phyloP scores from a whole-genome alignment of 1,140 invertebrate species.

The Pogonomyrmex californicus region DNA sequence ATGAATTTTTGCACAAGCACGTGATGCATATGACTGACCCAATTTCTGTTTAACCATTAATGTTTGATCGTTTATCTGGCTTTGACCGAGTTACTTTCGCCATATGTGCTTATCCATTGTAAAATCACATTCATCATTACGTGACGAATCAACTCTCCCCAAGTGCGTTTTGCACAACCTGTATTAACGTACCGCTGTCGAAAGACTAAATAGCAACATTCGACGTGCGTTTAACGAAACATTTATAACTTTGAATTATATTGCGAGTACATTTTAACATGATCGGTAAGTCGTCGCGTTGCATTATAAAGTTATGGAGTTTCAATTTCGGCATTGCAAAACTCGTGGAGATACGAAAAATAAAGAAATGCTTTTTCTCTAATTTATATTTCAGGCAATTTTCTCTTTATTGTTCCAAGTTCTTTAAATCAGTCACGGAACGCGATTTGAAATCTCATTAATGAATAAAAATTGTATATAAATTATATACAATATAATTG shows the following conservation, averaged over 20 bases:
- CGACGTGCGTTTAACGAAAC: constrained; percentile 14
- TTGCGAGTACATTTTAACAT: background rate
- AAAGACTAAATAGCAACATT: constrained; percentile 19
- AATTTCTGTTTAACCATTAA: background rate
- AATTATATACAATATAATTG: no score
- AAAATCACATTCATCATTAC: constrained; percentile 34
- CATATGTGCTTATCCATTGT: constrained; percentile 30
- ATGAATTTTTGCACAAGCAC: constrained; percentile 44
- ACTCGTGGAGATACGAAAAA: background rate
- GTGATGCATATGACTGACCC: constrained; percentile 9
- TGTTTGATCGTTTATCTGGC: constrained; percentile 48
- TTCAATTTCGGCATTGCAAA: background rate
- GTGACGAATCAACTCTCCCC: constrained; percentile 50
- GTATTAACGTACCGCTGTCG: background rate
- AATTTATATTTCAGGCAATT: background rate
- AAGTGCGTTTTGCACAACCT: constrained; percentile 44
- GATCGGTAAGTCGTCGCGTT: background rate
- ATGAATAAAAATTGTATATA: no score
- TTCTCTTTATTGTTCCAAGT: background rate
- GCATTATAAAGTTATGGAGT: background rate
- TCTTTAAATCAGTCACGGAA: no score
- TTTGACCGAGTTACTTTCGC: constrained; percentile 61
- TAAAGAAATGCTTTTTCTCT: background rate
- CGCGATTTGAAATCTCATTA: no score
- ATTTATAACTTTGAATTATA: background rate